Conservation (phyloP, 2,797 vertebrate species). For the Euphonia xanthogaster region DNA sequence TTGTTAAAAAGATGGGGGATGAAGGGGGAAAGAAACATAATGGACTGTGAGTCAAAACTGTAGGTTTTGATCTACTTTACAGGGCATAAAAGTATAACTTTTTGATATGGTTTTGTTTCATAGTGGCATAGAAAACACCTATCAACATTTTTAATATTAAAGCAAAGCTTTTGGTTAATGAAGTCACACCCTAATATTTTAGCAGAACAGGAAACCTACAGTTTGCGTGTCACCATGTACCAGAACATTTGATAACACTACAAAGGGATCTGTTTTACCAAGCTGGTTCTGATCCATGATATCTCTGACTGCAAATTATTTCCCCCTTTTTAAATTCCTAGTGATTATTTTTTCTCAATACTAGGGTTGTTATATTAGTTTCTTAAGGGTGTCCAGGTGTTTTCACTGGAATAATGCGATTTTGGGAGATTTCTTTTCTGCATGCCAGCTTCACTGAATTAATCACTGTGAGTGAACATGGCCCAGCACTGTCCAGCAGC, state of each 20-base stretch:
- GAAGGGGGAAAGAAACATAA: not conserved
- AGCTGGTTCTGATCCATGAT: not conserved
- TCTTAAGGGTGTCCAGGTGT: conserved; percentile 31
- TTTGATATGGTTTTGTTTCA: not conserved
- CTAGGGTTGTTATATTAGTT: not conserved
- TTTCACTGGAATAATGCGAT: conserved; percentile 15
- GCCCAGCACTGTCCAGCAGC: not conserved
- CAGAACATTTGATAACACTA: not conserved
- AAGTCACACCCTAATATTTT: not conserved
- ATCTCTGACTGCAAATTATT: not conserved
- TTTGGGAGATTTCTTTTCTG: not conserved
- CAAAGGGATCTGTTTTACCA: not conserved
- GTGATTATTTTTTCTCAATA: not conserved
- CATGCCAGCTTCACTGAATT: not conserved
- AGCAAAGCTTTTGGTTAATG: not conserved
- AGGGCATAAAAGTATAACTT: not conserved
- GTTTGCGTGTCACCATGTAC: not conserved
- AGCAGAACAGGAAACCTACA: not conserved
- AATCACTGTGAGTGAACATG: not conserved
- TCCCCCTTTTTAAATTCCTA: conserved; percentile 9
- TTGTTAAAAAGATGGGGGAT: not conserved
- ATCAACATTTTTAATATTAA: not conserved
- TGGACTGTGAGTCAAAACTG: not conserved
- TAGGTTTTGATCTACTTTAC: not conserved
- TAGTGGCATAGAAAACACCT: not conserved